Base-by-base conservation (phyloP, 2,113 vertebrate genomes). In the Hemiscyllium ocellatum region DNA sequence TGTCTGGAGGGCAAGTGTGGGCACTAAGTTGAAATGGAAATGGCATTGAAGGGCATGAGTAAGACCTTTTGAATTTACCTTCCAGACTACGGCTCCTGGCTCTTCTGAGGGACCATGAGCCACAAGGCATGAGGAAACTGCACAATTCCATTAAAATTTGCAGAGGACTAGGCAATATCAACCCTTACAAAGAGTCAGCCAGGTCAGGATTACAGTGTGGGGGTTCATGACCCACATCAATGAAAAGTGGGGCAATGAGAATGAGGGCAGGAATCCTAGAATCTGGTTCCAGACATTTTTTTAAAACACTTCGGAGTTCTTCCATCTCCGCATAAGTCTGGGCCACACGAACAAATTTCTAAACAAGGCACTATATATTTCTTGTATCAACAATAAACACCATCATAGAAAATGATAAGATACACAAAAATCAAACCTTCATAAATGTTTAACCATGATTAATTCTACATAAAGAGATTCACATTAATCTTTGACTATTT, bases 401-500 rank as follows among this genome's bases (percentile, higher is more conserved):
- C 20, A 10, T 95, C 94, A 72, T 50, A 70, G 66, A 47, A 94
- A 94, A 47, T 20, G 42, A 61, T 61, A 90, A 90, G 10, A 65
- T 61, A 95, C 69, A 72, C 68, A 70, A 95, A 50, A 95, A 95
- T 52, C 69, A 47, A 72, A 95, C 52, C 24, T 7, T 50, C 20
- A 95, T 6, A 95, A 52, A 95, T 52, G 69, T 70, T 95, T 72
- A 95, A 95, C 94, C 47, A 95, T 72, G 94, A 95, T 72, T 76
- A 95, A 72, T 68, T 72, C 68, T 70, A 95, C 69, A 72, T 95
- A 95, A 70, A 72, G 37, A 95, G 94, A 95, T 95, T 95, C 94
- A 95, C 94, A 95, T 95, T 95, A 95, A 95, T 72, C 69, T 72
- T 95, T 95, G 94, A 70, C 24, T 47, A 47, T 7, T 95, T 72